Base-by-base conservation (phyloP, 2,797 vertebrate genomes). In the Miichthys miiuy region DNA sequence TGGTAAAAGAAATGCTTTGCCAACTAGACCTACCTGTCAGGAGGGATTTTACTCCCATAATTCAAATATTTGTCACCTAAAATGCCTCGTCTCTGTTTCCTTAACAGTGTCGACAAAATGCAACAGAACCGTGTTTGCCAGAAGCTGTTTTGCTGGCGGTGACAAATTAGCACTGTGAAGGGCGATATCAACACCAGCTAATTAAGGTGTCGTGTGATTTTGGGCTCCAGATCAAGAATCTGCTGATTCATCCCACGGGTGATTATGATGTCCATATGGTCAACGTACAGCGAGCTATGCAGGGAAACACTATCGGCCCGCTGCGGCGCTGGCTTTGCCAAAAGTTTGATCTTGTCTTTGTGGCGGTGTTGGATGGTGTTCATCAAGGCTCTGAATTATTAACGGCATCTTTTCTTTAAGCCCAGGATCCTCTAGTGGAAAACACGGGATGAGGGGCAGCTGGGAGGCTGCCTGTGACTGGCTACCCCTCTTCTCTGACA, bases 221-320 rank as follows among this genome's bases (percentile, higher is more conserved):
- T 95, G 94, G 94, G 94, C 94, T 92, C 85, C 80, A 78, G 95
- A 94, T 95, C 94, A 95, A 95, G 91, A 94, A 93, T 93, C 89
- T 90, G 93, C 94, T 94, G 91, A 94, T 88, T 94, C 93, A 94
- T 94, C 94, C 93, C 91, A 88, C 69, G 92, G 93, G 94, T 95
- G 94, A 96, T 96, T 94, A 95, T 95, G 88, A 90, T 87, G 94
- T 93, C 96, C 95, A 95, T 96, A 96, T 96, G 95, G 95, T 94
- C 93, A 95, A 95, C 79, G 92, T 92, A 94, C 93, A 93, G 92
- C 60, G 75, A 87, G 88, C 90, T 81, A 87, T 64, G 60, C 84
- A 77, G 88, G 90, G 95, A 96, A 96, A 96, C 88, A 95, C 93
- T 94, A 96, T 95, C 94, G 69, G 92, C 87, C 90, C 67, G 0